Evolutionary conservation across 2,113 vertebrate species (phyloP), one percentile per base, ranked within the genome.

Genomic region (Chaetodon trifascialis): DNA sequence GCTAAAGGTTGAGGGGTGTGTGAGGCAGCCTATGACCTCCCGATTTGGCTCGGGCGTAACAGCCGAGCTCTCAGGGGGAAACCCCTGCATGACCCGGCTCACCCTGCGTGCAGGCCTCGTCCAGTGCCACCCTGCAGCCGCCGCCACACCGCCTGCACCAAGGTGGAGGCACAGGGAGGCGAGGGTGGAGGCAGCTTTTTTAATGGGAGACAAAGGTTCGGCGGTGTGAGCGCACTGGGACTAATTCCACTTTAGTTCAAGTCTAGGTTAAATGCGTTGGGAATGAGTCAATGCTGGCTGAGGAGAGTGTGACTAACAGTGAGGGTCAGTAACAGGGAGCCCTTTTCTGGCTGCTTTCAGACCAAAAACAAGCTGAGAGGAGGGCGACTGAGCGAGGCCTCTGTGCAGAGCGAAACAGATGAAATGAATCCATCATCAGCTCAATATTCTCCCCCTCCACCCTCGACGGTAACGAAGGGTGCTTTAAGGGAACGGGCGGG

Each of bases 261-360:
- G 94, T 96, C 93, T 95, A 93, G 96, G 96, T 94, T 95, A 96
- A 96, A 96, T 96, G 93, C 80, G 91, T 92, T 93, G 93, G 86
- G 94, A 95, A 92, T 97, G 97, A 96, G 94, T 97, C 96, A 96
- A 94, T 90, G 91, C 94, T 96, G 95, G 95, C 94, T 86, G 80
- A 85, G 58, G 90, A 88, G 69, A 94, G 95, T 94, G 94, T 97
- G 96, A 98, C 96, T 96, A 97, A 97, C 95, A 85, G 91, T 89
- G 93, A 85, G 86, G 80, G 91, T 89, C 94, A 94, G 96, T 94
- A 96, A 96, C 95, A 62, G 94, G 60, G 93, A 94, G 80, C 86
- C 92, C 77, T 72, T 79, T 84, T 91, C 74, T 87, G 77, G 63
- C 87, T 85, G 78, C 86, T 85, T 90, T 89, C 71, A 70, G 81